Base-by-base conservation (phyloP, 2,888 invertebrate genomes). In the Argynnis bischoffii region DNA sequence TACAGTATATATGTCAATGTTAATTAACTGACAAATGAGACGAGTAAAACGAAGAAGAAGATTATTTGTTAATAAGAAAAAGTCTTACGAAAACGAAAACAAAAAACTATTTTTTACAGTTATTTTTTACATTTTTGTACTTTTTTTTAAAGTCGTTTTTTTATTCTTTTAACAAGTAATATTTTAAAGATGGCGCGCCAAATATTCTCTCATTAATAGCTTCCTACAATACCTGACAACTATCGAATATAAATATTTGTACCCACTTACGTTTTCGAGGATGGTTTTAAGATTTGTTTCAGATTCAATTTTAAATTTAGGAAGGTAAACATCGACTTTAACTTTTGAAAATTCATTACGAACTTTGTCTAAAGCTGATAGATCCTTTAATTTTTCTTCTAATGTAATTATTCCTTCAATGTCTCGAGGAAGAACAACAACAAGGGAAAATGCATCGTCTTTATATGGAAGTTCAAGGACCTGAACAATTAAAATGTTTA, bases 221-320 rank as follows among this genome's bases (percentile, higher is more conserved):
- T 26, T 26, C 26, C 3, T 26, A 26, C 4, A 26, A 26, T 26
- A 26, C 3, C 26, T 26, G 26, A 26, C 4, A 26, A 26, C 4
- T 26, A 4, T 26, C 26, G 26, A 4, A 26, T 26, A 26, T 26
- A 26, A 4, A 26, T 26, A 26, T 26, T 26, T 26, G 26, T 4
- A 26, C 1, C 35, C 8, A 35, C 78, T 85, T 83, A 97, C 97
- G 81, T 95, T 90, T 57, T 81, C 59, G 5, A 97, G 88, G 26
- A 94, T 83, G 0, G 93, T 83, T 68, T 93, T 93, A 16, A 97
- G 89, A 65, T 96, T 81, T 6, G 95, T 93, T n/a, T 93, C 93
- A 16, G 94, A 94, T 85, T 97, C 97, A 61, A 97, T 94, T 82
- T 95, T 96, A 83, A 98, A 97, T 80, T 95, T 96, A 0, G 98